Conservation (phyloP, 2,797 vertebrate species). For the Chrosomus eos region DNA sequence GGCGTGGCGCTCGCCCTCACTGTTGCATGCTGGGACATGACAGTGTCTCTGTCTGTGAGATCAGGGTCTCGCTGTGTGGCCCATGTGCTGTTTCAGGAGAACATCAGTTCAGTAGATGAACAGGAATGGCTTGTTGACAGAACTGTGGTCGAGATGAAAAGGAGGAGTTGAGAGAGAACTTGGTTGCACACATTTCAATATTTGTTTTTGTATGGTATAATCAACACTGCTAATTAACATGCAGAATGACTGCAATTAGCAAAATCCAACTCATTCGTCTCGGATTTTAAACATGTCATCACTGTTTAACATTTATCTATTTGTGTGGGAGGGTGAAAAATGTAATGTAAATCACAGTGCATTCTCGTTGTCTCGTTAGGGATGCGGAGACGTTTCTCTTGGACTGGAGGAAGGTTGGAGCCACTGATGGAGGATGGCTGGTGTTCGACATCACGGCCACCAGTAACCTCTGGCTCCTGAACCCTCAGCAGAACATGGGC, state of each 20-base stretch:
- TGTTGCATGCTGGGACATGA: conserved; percentile 59
- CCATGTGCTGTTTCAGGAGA: conserved; percentile 64
- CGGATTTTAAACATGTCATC: conserved; percentile 11
- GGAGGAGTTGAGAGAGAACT: conserved; percentile 22
- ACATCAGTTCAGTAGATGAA: conserved; percentile 56
- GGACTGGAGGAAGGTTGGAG: conserved; percentile 88
- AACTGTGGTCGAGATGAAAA: conserved; percentile 51
- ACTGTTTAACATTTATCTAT: conserved; percentile 18
- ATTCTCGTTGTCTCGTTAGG: conserved; percentile 69
- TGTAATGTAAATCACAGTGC: neutral
- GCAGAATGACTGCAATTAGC: conserved; percentile 39
- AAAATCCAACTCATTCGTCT: neutral
- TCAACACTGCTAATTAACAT: conserved; percentile 36
- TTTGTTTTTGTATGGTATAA: conserved; percentile 41
- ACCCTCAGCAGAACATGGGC: conserved; percentile 96
- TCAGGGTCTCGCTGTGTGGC: conserved; percentile 72
- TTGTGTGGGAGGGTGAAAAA: conserved; percentile 7
- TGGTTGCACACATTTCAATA: conserved; percentile 37
- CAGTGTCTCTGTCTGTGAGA: conserved; percentile 62
- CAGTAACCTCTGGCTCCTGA: conserved; percentile 98
- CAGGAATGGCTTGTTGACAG: conserved; percentile 43
- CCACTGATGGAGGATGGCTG: conserved; percentile 94
- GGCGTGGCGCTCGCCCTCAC: conserved; percentile 44
- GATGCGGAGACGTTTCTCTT: conserved; percentile 96
- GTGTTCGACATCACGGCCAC: conserved; percentile 98